These are phyloP conservation scores for Cyaniris semiargus DNA, from an alignment of 2,888 invertebrate species.

Conservation along the genomic window DNA sequence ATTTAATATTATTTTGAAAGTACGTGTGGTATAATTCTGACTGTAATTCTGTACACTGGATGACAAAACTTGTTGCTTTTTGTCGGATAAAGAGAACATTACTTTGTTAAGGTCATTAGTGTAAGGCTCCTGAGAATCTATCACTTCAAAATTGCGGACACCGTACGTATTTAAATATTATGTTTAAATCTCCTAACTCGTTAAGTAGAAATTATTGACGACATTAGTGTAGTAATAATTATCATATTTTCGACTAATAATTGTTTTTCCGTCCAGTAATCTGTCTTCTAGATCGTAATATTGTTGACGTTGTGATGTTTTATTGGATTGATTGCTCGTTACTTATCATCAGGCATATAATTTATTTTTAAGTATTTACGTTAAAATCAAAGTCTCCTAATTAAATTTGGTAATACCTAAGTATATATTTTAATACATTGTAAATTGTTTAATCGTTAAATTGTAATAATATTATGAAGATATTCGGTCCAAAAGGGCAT, in stretches of 20 bases:
- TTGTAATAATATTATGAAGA: slow-evolving; percentile 14
- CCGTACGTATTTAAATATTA: not conserved
- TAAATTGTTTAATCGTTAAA: not conserved
- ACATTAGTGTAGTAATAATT: slow-evolving; percentile 22
- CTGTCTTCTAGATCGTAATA: slow-evolving; percentile 14
- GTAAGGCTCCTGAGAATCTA: no score
- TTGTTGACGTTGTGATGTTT: not conserved
- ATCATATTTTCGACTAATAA: slow-evolving; percentile 22
- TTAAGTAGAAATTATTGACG: not conserved
- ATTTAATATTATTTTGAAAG: slow-evolving; percentile 3
- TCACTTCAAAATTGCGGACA: not conserved
- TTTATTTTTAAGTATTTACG: not conserved
- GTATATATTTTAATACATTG: slow-evolving; percentile 2
- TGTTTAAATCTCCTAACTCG: not conserved
- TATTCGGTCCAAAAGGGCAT: slow-evolving; percentile 35
- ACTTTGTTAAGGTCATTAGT: no score
- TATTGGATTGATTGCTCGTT: not conserved
- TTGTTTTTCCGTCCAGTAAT: slow-evolving; percentile 35
- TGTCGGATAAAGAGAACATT: not conserved
- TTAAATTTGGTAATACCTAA: not conserved
- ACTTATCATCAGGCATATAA: not conserved
- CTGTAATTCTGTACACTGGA: not conserved
- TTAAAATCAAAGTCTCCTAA: not conserved
- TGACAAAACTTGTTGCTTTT: not conserved
- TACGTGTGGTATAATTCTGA: not conserved